Base-by-base conservation (phyloP, 1,140 invertebrate genomes). In the Dufourea novaeangliae region DNA sequence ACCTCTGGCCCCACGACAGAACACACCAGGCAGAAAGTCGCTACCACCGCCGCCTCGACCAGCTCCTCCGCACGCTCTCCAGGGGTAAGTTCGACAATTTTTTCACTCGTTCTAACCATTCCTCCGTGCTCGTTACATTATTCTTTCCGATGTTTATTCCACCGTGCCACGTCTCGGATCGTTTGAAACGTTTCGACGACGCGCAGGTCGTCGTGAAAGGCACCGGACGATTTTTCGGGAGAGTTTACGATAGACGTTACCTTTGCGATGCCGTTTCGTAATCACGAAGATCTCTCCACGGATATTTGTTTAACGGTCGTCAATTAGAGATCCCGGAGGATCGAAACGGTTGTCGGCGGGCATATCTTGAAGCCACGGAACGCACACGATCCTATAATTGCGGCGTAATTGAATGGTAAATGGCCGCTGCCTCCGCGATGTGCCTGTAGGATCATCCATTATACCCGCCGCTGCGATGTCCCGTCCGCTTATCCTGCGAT, bases 1-100 rank as follows among this genome's bases (percentile, higher is more conserved):
- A 22, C 91, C 91, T 32, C 70, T 93, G 7, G 92, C 90, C 8
- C 92, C 92, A 4, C 84, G 92, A 17, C 87, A 89, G 29, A 90
- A 87, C 34, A 90, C 85, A 8, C 87, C 88, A 0, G 79, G 88
- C 0, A 88, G 88, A 20, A 93, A 92, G 59, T 90, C 90, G 0
- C 68, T 92, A 11, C 91, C 92, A 7, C 91, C 90, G 6, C 92
- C 92, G 25, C 92, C 92, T 0, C 86, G 91, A 78, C 92, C 92
- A 8, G 91, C 92, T 17, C 91, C 91, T 34, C 90, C 87, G 6
- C 89, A 89, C 39, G 67, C 83, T 17, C 72, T 88, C 39, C 88
- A 86, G 70, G 90, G 90, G 92, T 92, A 62, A 85, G 83, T 78
- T 56, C 34, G 2, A 37, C 27, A 14, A 12, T 3, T 25, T 41